A percentile compares a stretch with the other conserved stretches of the same genome.
phyloP scores from a whole-genome alignment of 1,140 invertebrate species.

The Copidosoma floridanum region DNA sequence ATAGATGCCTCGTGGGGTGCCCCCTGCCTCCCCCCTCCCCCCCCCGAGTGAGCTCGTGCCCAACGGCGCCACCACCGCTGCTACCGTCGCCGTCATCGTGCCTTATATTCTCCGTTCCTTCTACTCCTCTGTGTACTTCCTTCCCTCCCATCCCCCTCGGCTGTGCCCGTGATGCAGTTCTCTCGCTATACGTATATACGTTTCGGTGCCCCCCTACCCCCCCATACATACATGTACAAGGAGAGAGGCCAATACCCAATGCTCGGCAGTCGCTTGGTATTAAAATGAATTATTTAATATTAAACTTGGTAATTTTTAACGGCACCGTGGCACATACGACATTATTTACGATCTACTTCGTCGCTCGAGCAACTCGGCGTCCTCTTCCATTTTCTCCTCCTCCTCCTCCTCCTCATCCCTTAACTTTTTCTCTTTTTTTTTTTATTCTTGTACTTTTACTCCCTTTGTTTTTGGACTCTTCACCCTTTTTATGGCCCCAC shows the following conservation, averaged over 20 bases:
- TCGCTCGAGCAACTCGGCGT: constrained; percentile 12
- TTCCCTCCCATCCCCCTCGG: background rate
- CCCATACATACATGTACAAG: too few relatives aligned
- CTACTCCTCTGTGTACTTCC: constrained; percentile 17
- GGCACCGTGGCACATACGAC: constrained; percentile 46
- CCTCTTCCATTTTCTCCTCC: background rate
- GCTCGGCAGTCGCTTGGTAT: constrained; percentile 43
- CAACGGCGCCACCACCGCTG: constrained; percentile 31
- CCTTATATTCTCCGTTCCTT: constrained; percentile 22
- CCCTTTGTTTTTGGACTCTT: background rate
- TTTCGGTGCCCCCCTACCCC: too few relatives aligned
- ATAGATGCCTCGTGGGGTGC: constrained; percentile 55
- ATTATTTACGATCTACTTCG: constrained; percentile 53
- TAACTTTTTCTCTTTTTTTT: constrained; percentile 18
- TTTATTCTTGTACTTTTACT: constrained; percentile 19
- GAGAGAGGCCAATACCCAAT: too few relatives aligned
- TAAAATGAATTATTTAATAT: constrained; percentile 59
- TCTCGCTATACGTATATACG: constrained; percentile 24
- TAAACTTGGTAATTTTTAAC: constrained; percentile 58
- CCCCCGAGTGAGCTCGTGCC: too few relatives aligned
- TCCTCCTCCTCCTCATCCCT: too few relatives aligned
- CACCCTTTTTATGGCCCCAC: background rate
- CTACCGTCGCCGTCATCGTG: constrained; percentile 24
- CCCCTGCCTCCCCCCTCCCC: constrained; percentile 27
- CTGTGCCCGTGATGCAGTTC: constrained; percentile 6